A percentile compares a stretch with the other conserved stretches of the same genome.
These are phyloP conservation scores for Coelinius sp. DNA, from an alignment of 2,888 invertebrate species.

Conservation along the genomic window DNA sequence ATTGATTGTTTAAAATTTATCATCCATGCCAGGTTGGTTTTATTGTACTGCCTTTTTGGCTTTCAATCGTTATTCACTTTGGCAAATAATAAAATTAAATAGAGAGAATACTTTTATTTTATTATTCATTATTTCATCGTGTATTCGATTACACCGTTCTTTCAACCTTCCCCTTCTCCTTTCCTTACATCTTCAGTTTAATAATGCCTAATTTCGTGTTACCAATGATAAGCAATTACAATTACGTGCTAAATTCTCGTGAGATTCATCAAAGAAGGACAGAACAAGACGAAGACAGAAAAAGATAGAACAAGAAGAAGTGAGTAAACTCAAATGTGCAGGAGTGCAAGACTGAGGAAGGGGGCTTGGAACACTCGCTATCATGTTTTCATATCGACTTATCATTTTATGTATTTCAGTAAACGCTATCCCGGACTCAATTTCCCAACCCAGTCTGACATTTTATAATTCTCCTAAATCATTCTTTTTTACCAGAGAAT, in stretches of 20 bases:
- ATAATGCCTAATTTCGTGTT: constrained; percentile 39
- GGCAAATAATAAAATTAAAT: constrained; percentile 9
- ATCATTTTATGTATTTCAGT: constrained; percentile 61
- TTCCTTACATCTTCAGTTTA: constrained; percentile 26
- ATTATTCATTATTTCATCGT: constrained; percentile 36
- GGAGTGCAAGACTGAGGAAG: neutral
- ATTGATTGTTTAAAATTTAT: constrained; percentile 43
- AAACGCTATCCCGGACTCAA: constrained; percentile 56
- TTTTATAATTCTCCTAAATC: constrained; percentile 58
- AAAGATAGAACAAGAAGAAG: neutral
- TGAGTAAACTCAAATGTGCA: neutral
- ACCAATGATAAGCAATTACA: constrained; percentile 58
- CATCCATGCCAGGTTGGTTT: constrained; percentile 33
- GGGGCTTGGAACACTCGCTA: neutral
- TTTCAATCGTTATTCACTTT: constrained; percentile 39
- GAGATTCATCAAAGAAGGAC: constrained; percentile 6
- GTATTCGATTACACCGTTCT: constrained; percentile 3
- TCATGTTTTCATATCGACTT: constrained; percentile 52
- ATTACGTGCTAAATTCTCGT: constrained; percentile 56
- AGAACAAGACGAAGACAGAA: neutral
- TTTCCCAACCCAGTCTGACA: constrained; percentile 51
- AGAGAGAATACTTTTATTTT: constrained; percentile 5
- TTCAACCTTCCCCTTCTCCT: neutral
- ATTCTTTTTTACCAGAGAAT: constrained; percentile 19
- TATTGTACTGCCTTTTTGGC: constrained; percentile 23